Evolutionary conservation across 1,140 invertebrate species (phyloP), one percentile per base, ranked within the genome.

Genomic region (Cyphomyrmex costatus): DNA sequence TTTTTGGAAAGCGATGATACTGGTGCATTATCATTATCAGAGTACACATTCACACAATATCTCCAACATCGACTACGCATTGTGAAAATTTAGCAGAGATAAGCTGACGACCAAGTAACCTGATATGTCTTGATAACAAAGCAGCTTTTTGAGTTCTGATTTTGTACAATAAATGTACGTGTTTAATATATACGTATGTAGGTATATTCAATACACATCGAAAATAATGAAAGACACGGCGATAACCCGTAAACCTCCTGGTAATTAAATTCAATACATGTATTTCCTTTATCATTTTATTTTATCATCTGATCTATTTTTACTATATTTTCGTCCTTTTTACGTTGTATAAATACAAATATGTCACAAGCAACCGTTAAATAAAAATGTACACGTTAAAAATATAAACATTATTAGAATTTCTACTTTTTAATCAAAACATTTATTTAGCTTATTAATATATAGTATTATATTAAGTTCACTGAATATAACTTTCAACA

Each of bases 1-100:
- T 76, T 58, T 76, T 58, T 73, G 49, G 53, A 36, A 76, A 76
- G 6, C 53, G 33, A 76, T 60, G 60, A 76, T n/a, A 33, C 16
- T 51, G n/a, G n/a, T n/a, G n/a, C n/a, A n/a, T 36, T 8, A 3
- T 74, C 53, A 58, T 74, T 74, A 74, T 74, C 51, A 46, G n/a
- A 24, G 42, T 70, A 14, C 66, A 70, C 42, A 49, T 70, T 46
- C 21, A 56, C 8, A 42, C 49, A 58, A n/a, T 36, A 14, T 8
- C n/a, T 58, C 33, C n/a, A 24, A 36, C 14, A n/a, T 74, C 27
- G n/a, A 56, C 3, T 3, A 8, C 14, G 27, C 30, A n/a, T 3
- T 27, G 10, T 58, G 30, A 76, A 76, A 76, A 24, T 76, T 76
- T 16, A 76, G n/a, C 19, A 8, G 19, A 58, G 53, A 76, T 76